These are phyloP conservation scores for Rhynchomys soricoides DNA, from an alignment of 2,113 vertebrate species.

Conservation along the genomic window DNA sequence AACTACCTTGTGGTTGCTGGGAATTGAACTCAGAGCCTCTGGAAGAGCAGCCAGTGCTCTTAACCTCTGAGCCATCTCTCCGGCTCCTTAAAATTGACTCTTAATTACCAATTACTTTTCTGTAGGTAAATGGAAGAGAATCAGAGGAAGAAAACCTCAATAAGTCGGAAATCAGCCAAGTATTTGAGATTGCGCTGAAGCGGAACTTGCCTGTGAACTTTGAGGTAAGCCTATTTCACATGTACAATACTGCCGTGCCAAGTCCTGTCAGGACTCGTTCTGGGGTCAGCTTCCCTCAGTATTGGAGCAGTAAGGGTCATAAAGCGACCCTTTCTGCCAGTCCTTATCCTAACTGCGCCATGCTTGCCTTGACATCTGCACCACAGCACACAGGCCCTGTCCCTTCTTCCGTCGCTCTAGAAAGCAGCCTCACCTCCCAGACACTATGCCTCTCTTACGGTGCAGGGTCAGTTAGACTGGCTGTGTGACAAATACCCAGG, in stretches of 20 bases:
- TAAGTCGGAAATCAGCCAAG: slow-evolving; percentile 99
- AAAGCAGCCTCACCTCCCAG: neutral
- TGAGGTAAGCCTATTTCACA: slow-evolving; percentile 93
- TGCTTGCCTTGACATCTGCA: neutral
- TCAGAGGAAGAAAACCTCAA: slow-evolving; percentile 97
- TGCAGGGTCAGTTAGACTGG: neutral
- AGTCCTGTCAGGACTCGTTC: slow-evolving; percentile 17
- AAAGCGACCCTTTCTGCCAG: neutral
- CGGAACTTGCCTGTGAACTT: slow-evolving; percentile 99
- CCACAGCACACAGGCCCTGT: neutral
- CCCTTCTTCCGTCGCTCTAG: neutral
- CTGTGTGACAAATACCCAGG: neutral
- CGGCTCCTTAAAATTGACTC: slow-evolving; percentile 73
- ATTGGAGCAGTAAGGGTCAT: neutral
- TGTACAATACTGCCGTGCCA: slow-evolving; percentile 77
- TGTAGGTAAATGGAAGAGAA: slow-evolving; percentile 94
- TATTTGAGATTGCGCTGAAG: slow-evolving; percentile 99
- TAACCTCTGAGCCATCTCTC: too few species aligned
- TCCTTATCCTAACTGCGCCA: neutral
- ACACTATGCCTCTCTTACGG: neutral
- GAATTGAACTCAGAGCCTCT: too few species aligned
- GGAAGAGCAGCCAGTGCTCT: too few species aligned
- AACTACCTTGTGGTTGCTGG: too few species aligned
- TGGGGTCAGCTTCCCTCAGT: neutral
- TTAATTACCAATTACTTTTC: slow-evolving; percentile 83